These are phyloP conservation scores for Macaria notata DNA, from an alignment of 2,888 invertebrate species.

Conservation along the genomic window DNA sequence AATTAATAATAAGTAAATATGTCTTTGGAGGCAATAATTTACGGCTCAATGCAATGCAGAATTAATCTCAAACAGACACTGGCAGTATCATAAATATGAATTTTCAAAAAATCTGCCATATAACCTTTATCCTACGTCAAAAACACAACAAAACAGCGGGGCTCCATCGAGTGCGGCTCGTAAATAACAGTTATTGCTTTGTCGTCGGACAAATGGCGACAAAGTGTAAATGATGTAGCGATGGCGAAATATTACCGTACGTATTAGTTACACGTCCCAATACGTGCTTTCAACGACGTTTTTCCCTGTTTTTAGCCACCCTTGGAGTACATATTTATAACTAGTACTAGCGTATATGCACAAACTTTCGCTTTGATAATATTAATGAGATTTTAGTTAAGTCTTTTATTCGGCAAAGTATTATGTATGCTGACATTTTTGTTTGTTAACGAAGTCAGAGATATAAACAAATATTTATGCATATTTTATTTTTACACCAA, in stretches of 20 bases:
- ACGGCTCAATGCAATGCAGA: too few relatives aligned
- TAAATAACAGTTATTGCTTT: slow-evolving; percentile 49
- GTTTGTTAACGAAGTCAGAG: too few relatives aligned
- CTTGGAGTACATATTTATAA: background rate
- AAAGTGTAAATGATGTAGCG: slow-evolving; percentile 43
- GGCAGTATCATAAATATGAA: background rate
- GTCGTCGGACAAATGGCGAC: slow-evolving; percentile 40
- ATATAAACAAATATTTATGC: too few relatives aligned
- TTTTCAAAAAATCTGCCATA: slow-evolving; percentile 4
- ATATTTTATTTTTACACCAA: too few relatives aligned
- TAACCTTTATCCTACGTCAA: background rate
- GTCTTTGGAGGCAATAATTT: too few relatives aligned
- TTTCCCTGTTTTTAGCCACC: slow-evolving; percentile 11
- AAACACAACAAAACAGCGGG: slow-evolving; percentile 19
- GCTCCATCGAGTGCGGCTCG: slow-evolving; percentile 30
- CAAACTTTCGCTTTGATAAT: too few relatives aligned
- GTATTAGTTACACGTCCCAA: slow-evolving; percentile 13
- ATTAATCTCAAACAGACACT: too few relatives aligned
- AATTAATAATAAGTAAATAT: too few relatives aligned
- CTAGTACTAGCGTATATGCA: too few relatives aligned
- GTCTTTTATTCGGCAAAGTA: too few relatives aligned
- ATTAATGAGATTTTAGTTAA: too few relatives aligned
- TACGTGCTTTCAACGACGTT: slow-evolving; percentile 8
- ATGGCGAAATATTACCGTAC: slow-evolving; percentile 13
- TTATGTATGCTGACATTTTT: too few relatives aligned